Evolutionary conservation across 2,888 invertebrate species (phyloP).

Genomic region (Oxyscelio sp.): DNA sequence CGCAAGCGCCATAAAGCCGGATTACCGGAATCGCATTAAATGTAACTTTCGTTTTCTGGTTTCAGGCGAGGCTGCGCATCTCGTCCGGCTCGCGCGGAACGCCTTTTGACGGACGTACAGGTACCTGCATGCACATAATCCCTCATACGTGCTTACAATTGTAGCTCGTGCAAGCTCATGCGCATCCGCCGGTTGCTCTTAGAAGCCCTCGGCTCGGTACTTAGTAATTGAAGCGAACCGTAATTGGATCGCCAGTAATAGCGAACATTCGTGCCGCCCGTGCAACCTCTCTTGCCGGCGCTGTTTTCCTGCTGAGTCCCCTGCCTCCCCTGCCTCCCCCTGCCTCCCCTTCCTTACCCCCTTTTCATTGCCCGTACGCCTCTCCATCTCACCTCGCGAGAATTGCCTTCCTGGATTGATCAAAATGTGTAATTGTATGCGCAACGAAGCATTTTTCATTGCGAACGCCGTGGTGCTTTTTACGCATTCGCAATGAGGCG

Average conservation of each 20-base stretch:
- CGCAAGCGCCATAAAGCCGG: conserved; percentile 60
- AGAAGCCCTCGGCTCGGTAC: conserved; percentile 66
- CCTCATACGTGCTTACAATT: conserved; percentile 55
- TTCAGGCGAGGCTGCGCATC: conserved; percentile 39
- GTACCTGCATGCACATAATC: conserved; percentile 59
- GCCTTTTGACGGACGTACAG: conserved; percentile 69
- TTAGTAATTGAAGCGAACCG: conserved; percentile 75
- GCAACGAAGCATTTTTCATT: no score
- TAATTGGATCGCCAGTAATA: conserved; percentile 76
- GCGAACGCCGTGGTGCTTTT: no score
- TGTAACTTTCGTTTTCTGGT: conserved; percentile 66
- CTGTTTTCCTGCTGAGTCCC: no score
- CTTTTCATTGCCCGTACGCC: no score
- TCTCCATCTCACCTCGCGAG: no score
- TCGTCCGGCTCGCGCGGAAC: no score
- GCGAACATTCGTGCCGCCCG: conserved; percentile 59
- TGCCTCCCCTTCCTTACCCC: no score
- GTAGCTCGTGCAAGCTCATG: conserved; percentile 72
- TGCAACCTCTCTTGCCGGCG: conserved; percentile 27
- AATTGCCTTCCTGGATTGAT: no score
- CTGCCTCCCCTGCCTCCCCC: no score
- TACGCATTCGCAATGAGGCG: no score
- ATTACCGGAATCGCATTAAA: conserved; percentile 52
- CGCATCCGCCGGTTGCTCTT: conserved; percentile 49
- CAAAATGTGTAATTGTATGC: no score